Conservation (phyloP, 2,113 vertebrate species). For the Oreochromis spilurus region DNA sequence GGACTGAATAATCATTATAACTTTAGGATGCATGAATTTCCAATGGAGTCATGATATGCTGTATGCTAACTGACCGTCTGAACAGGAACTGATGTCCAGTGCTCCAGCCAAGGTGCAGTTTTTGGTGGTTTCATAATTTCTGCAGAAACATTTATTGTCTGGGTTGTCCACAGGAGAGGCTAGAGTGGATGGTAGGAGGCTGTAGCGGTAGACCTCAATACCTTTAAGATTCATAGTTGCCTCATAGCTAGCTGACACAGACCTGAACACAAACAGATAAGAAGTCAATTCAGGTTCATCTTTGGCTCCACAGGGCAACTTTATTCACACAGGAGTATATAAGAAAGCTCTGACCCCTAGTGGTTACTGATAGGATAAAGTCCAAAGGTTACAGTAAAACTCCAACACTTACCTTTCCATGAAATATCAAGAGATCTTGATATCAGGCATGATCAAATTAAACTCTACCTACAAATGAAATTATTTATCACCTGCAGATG, state of each 20-base stretch:
- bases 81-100: constrained; percentile 80
- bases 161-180: constrained; percentile 76
- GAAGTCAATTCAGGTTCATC: background rate
- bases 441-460: background rate
- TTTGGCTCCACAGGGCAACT: background rate
- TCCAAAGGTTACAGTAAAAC: background rate
- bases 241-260: constrained; percentile 78
- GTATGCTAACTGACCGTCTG: constrained; percentile 64
- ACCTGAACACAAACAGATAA: constrained; percentile 67
- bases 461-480: background rate
- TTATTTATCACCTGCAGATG: constrained; percentile 86
- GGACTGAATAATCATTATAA: background rate
- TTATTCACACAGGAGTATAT: background rate
- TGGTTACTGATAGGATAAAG: constrained; percentile 1
- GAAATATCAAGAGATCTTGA: background rate
- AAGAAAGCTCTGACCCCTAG: constrained; percentile 50
- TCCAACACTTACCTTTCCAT: background rate
- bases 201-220: constrained; percentile 83
- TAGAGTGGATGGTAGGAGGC: constrained; percentile 75
- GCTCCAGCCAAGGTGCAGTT: constrained; percentile 83
- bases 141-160: constrained; percentile 87
- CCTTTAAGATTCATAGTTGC: constrained; percentile 72
- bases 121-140: constrained; percentile 33
- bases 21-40: background rate
- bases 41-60: background rate